Conservation (phyloP, 2,888 invertebrate species). For the Shargacucullia verbasci region DNA sequence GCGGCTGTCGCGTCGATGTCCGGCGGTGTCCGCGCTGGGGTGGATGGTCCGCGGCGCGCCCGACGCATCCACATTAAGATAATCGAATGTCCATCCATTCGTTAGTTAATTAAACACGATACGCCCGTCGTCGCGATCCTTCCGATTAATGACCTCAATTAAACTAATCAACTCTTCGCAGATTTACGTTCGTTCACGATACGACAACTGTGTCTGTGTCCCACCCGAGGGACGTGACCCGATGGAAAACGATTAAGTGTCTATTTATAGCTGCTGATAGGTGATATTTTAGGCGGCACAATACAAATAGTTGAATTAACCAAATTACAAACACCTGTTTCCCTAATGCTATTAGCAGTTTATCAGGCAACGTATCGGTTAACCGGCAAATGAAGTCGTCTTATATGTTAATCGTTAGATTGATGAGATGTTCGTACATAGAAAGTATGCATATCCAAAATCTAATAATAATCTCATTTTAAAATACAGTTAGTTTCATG, state of each 20-base stretch:
- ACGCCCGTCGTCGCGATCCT: constrained; percentile 79
- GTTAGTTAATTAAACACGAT: constrained; percentile 88
- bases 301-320: constrained; percentile 39
- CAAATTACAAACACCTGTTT: constrained; percentile 49
- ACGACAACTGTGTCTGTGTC: constrained; percentile 42
- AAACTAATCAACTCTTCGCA: constrained; percentile 83
- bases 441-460: constrained; percentile 22
- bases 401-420: constrained; percentile 46
- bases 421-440: constrained; percentile 37
- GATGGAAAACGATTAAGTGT: constrained; percentile 59
- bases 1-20: constrained; percentile 40
- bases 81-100: constrained; percentile 80
- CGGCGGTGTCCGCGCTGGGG: constrained; percentile 45
- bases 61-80: constrained; percentile 80
- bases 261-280: constrained; percentile 59
- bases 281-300: constrained; percentile 43
- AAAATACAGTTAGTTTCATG: constrained; percentile 41
- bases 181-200: constrained; percentile 74
- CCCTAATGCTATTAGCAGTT: constrained; percentile 31
- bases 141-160: constrained; percentile 85
- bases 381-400: constrained; percentile 43
- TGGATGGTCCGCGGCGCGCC: constrained; percentile 55
- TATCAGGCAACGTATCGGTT: constrained; percentile 23
- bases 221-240: constrained; percentile 49
- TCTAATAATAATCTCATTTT: constrained; percentile 39